These are phyloP conservation scores for Mirza zaza DNA, from an alignment of 2,113 vertebrate species.

Conservation along the genomic window DNA sequence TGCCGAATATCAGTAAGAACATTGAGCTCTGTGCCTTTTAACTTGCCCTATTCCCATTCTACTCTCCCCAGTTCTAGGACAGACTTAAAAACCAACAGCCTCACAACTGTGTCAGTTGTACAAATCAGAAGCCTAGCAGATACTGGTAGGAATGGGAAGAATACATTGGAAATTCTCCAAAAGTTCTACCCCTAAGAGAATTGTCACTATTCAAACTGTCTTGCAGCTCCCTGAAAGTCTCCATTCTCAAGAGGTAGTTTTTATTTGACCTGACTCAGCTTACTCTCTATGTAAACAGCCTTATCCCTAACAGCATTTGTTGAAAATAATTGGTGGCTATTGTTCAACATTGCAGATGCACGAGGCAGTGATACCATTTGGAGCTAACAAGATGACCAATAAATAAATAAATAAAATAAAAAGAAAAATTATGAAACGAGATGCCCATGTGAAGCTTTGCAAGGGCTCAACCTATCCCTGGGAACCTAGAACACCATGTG, in stretches of 20 bases:
- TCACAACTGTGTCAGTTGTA: too few species aligned
- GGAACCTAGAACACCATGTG: background rate
- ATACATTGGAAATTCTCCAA: too few species aligned
- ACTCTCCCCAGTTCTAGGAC: background rate
- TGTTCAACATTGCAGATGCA: background rate
- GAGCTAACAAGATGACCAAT: background rate
- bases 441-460: background rate
- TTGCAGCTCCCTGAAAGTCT: background rate
- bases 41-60: background rate
- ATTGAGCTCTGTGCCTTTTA: background rate
- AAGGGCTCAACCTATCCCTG: background rate
- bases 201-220: background rate
- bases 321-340: background rate
- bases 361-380: background rate
- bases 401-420: background rate
- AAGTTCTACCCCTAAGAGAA: background rate
- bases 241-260: background rate
- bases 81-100: background rate
- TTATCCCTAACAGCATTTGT: background rate
- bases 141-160: too few species aligned
- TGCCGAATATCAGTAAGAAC: background rate
- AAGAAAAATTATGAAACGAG: background rate
- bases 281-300: background rate
- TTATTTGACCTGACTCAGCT: background rate
- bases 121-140: too few species aligned